Percentiles rank a stretch among this genome's conserved stretches.
Conservation (phyloP, 2,888 invertebrate genomes). For the Rhogogaster chlorosoma region DNA sequence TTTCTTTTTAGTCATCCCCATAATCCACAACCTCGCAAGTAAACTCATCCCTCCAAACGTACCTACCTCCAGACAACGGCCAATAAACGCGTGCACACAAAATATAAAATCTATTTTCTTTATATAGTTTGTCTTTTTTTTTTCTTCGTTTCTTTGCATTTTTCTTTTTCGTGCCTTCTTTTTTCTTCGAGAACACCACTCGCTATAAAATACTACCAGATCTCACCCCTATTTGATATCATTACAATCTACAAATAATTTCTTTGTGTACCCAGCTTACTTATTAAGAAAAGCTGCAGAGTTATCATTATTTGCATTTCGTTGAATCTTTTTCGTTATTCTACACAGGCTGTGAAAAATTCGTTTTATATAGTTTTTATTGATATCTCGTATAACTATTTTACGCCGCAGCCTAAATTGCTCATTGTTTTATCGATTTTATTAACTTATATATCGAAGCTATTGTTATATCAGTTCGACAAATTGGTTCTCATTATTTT, state of each 20-base stretch:
- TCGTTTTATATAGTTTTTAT: neutral
- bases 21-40: neutral
- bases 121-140: neutral
- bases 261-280: too few species aligned
- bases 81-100: slow-evolving; percentile 17
- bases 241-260: too few species aligned
- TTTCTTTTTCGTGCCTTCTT: neutral
- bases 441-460: neutral
- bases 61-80: neutral
- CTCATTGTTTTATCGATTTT: neutral
- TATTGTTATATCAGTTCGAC: neutral
- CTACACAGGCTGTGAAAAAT: too few species aligned
- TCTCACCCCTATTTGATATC: too few species aligned
- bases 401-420: neutral
- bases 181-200: neutral
- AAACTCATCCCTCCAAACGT: slow-evolving; percentile 4
- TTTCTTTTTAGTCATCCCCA: too few species aligned
- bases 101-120: slow-evolving; percentile 26
- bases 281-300: too few species aligned
- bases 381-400: neutral
- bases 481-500: neutral
- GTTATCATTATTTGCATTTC: too few species aligned
- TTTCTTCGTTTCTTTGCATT: neutral
- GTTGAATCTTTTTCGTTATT: too few species aligned
- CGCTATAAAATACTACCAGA: neutral